phyloP scores from a whole-genome alignment of 2,888 invertebrate genomes.

The Junonia oenone region DNA sequence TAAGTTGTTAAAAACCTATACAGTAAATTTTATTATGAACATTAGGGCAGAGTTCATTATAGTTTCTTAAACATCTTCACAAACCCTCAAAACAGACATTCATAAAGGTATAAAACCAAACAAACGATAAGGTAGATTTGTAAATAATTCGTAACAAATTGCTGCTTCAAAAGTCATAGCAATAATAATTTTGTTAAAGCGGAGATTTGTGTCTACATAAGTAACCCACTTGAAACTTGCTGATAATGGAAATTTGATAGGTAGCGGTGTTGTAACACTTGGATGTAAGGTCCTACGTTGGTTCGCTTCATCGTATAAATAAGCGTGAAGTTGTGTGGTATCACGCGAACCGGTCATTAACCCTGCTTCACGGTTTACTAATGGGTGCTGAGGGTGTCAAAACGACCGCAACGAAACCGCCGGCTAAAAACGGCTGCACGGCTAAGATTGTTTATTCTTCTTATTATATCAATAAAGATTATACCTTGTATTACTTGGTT shows the following conservation, averaged over 20 bases:
- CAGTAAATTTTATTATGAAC: no score
- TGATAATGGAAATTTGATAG: slow-evolving; percentile 73
- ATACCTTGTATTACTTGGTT: neutral
- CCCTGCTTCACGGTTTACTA: slow-evolving; percentile 59
- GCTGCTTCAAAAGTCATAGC: slow-evolving; percentile 7
- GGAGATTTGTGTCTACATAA: slow-evolving; percentile 25
- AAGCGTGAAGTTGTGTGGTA: slow-evolving; percentile 64
- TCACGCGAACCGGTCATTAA: slow-evolving; percentile 75
- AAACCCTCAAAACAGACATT: neutral
- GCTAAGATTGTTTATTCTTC: slow-evolving; percentile 51
- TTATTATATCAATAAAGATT: slow-evolving; percentile 24
- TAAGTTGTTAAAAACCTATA: no score
- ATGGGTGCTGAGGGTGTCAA: slow-evolving; percentile 67
- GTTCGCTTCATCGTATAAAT: slow-evolving; percentile 68
- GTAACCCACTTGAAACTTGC: slow-evolving; percentile 27
- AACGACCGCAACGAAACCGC: slow-evolving; percentile 58
- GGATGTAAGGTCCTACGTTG: slow-evolving; percentile 57
- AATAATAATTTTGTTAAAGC: slow-evolving; percentile 20
- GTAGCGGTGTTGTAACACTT: slow-evolving; percentile 59
- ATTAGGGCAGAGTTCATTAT: no score
- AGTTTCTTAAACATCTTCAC: no score
- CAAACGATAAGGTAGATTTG: neutral
- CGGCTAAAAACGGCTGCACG: slow-evolving; percentile 39
- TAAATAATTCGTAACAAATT: slow-evolving; percentile 3
- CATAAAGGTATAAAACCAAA: neutral